Conservation (phyloP, 2,113 vertebrate species). For the Pitta sordida region DNA sequence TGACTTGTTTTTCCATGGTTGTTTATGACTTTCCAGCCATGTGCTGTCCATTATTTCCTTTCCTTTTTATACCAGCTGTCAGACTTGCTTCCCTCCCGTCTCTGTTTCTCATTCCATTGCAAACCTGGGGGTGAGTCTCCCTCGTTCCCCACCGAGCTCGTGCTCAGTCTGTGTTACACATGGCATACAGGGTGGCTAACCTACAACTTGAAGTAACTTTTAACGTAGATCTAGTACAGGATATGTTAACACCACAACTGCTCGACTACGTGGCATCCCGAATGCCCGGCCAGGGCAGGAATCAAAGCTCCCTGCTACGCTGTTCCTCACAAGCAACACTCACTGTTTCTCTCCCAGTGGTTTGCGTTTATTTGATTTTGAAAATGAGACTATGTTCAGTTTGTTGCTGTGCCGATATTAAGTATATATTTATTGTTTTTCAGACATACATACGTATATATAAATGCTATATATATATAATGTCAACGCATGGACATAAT, state of each 20-base stretch:
- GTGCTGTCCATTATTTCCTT: not conserved
- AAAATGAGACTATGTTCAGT: slow-evolving; percentile 61
- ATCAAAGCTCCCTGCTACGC: slow-evolving; percentile 18
- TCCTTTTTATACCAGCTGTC: not conserved
- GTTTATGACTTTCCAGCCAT: slow-evolving; percentile 7
- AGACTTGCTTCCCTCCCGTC: not conserved
- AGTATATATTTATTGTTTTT: slow-evolving; percentile 83
- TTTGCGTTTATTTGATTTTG: slow-evolving; percentile 43
- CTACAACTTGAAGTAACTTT: not conserved
- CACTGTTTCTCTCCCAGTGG: slow-evolving; percentile 30
- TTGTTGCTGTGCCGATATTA: slow-evolving; percentile 72
- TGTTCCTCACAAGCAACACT: slow-evolving; percentile 13
- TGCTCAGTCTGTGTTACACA: not conserved
- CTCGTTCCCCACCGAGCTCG: not conserved
- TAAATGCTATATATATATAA: slow-evolving; percentile 72
- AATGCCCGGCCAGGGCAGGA: slow-evolving; percentile 13
- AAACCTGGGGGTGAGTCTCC: not conserved
- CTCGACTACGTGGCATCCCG: not conserved
- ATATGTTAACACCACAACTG: not conserved
- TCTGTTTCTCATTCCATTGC: not conserved
- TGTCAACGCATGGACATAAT: slow-evolving; percentile 82
- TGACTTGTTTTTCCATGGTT: slow-evolving; percentile 11
- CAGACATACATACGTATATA: slow-evolving; percentile 73
- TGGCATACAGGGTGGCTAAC: not conserved
- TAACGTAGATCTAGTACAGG: not conserved